These are phyloP conservation scores for Nothoprocta perdicaria DNA, from an alignment of 2,113 vertebrate species.

Conservation along the genomic window DNA sequence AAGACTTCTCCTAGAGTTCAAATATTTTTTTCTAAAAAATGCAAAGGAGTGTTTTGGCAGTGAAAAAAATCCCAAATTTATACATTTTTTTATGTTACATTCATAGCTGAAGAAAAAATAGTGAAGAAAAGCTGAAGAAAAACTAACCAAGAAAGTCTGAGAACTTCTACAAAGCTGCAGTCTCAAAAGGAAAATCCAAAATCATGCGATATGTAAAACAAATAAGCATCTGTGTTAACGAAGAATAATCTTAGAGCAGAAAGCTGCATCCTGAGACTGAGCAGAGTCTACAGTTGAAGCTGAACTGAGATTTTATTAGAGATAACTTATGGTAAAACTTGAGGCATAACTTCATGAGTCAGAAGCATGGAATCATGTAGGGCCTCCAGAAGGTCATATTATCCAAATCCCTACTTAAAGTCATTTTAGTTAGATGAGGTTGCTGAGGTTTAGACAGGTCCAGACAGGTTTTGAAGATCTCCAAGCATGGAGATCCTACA, in stretches of 20 bases:
- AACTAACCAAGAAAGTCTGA: neutral
- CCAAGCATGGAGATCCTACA: neutral
- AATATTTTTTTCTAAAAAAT: neutral
- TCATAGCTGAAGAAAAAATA: neutral
- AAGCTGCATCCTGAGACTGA: neutral
- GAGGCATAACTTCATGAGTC: neutral
- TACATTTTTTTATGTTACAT: too few species aligned
- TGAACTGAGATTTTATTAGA: neutral
- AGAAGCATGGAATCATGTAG: neutral
- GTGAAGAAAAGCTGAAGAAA: neutral
- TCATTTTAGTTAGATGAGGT: neutral
- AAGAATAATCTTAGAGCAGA: neutral
- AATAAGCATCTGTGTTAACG: neutral
- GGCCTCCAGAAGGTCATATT: neutral
- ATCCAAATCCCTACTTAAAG: neutral
- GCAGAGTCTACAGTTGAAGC: rapidly evolving
- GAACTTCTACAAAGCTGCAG: neutral
- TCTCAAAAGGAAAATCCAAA: neutral
- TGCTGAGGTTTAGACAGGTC: neutral
- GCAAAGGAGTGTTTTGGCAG: neutral
- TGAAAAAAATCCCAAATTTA: neutral
- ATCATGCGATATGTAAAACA: neutral
- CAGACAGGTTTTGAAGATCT: neutral
- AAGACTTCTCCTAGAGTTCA: neutral
- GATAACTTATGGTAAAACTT: neutral